Conservation (phyloP, 2,888 invertebrate species). For the Drosophila villosipedis region DNA sequence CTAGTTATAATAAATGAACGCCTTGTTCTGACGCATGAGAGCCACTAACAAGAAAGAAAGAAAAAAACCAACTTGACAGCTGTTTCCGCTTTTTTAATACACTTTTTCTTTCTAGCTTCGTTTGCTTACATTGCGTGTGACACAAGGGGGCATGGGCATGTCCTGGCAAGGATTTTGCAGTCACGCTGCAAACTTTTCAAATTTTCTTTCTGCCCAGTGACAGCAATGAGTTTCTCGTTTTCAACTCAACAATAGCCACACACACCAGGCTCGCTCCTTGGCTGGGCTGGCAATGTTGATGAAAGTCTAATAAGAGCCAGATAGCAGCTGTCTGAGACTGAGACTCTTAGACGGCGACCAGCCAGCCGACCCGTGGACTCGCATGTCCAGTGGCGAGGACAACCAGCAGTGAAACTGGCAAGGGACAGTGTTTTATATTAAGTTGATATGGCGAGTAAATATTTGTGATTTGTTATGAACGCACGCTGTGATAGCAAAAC, state of each 20-base stretch:
- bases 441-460: constrained; percentile 79
- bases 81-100: constrained; percentile 81
- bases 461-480: constrained; percentile 79
- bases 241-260: constrained; percentile 51
- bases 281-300: constrained; percentile 61
- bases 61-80: constrained; percentile 67
- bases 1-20: constrained; percentile 72
- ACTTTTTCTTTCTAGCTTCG: constrained; percentile 61
- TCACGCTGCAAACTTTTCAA: constrained; percentile 78
- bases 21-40: constrained; percentile 60
- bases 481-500: constrained; percentile 40
- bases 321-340: constrained; percentile 32
- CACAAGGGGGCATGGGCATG: constrained; percentile 45
- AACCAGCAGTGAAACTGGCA: constrained; percentile 8
- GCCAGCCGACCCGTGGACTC: constrained; percentile 15
- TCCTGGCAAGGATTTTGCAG: constrained; percentile 63
- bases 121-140: constrained; percentile 69
- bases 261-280: constrained; percentile 14
- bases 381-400: constrained; percentile 37
- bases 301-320: constrained; percentile 72
- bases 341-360: neutral
- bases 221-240: constrained; percentile 80
- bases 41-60: constrained; percentile 12
- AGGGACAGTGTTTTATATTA: constrained; percentile 67
- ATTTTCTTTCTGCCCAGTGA: constrained; percentile 76